Percentiles rank a stretch among this genome's conserved stretches.
Evolutionary conservation across 2,797 vertebrate species (phyloP).

Genomic region (Poecilia velifera): DNA sequence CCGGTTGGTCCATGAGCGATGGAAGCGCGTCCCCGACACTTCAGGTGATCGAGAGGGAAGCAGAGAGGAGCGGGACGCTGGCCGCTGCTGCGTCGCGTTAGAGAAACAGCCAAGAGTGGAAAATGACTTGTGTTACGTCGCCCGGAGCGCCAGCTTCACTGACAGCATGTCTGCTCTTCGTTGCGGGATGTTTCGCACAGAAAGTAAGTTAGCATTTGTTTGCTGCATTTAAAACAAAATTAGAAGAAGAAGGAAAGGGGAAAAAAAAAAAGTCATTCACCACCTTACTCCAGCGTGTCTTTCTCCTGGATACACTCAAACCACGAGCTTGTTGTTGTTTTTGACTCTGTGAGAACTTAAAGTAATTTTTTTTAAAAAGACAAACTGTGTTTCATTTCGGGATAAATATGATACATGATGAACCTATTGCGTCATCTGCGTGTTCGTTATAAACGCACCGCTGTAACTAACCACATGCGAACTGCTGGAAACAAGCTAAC

Average conservation of each 20-base stretch:
- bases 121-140: conserved; percentile 73
- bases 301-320: conserved; percentile 30
- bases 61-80: conserved; percentile 71
- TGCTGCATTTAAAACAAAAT: conserved; percentile 1
- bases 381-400: conserved; percentile 25
- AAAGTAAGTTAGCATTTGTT: conserved; percentile 79
- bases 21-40: conserved; percentile 80
- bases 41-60: conserved; percentile 81
- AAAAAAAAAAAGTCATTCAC: conserved; percentile 13
- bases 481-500: not conserved
- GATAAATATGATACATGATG: not conserved
- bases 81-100: conserved; percentile 58
- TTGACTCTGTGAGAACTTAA: not conserved
- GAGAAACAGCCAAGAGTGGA: conserved; percentile 59
- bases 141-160: conserved; percentile 68
- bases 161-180: conserved; percentile 77
- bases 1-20: conserved; percentile 71
- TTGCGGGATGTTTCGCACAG: conserved; percentile 79
- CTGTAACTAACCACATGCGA: conserved; percentile 6
- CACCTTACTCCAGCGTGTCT: conserved; percentile 40
- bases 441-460: conserved; percentile 25
- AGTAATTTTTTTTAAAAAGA: not conserved
- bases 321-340: conserved; percentile 4
- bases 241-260: not conserved
- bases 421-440: not conserved